A percentile compares a stretch with the other conserved stretches of the same genome.
These are phyloP conservation scores for Trachops cirrhosus DNA, from an alignment of 2,797 vertebrate genomes.

Conservation along the genomic window DNA sequence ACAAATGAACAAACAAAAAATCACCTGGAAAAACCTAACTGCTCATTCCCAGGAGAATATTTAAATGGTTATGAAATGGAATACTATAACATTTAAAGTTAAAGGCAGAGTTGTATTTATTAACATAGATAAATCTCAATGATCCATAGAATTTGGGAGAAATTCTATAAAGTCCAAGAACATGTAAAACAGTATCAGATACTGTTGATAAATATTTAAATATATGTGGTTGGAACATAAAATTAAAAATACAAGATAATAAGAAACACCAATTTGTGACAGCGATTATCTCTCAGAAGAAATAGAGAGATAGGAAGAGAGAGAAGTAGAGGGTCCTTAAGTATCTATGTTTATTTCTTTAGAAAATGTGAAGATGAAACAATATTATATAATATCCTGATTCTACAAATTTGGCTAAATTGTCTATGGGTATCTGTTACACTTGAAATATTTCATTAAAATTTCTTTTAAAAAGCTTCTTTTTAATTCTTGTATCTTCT, in stretches of 20 bases:
- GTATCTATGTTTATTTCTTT: not conserved
- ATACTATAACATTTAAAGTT: not conserved
- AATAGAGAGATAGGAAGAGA: not conserved
- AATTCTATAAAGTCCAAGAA: not conserved
- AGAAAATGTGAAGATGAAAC: not conserved
- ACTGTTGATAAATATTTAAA: not conserved
- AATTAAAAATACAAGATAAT: not conserved
- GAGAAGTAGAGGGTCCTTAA: not conserved
- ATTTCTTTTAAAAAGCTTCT: constrained; percentile 7
- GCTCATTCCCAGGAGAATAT: not conserved
- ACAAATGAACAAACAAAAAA: not conserved
- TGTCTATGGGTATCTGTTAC: not conserved
- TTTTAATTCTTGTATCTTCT: constrained; percentile 15
- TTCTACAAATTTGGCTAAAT: not conserved
- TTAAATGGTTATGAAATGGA: not conserved
- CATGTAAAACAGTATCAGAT: not conserved
- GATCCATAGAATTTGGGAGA: not conserved
- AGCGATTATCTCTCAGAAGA: not conserved
- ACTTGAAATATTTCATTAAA: constrained; percentile 24
- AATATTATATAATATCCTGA: not conserved
- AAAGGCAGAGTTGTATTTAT: constrained; percentile 9
- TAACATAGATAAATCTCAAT: not conserved
- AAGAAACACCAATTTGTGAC: not conserved
- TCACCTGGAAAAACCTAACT: not conserved
- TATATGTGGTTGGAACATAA: not conserved